Evolutionary conservation across 2,797 vertebrate species (phyloP).

Genomic region (Neostethus bicornis): DNA sequence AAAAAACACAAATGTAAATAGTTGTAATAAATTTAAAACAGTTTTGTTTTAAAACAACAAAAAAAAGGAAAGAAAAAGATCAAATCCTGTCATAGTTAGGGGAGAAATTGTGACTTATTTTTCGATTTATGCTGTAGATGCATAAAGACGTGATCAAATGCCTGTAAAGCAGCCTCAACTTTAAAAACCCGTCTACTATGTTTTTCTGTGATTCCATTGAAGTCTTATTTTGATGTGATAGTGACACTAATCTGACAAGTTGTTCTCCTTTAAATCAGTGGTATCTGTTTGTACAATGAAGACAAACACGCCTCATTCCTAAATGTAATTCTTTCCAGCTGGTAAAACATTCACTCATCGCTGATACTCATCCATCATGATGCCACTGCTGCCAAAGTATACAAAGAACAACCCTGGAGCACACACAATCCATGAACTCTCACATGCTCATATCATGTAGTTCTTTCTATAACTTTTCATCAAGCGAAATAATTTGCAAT

Average conservation of each 20-base stretch:
- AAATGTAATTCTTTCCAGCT: conserved; percentile 57
- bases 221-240: background rate
- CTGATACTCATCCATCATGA: conserved; percentile 48
- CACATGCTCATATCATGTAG: background rate
- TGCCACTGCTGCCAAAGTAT: conserved; percentile 48
- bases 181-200: too few relatives aligned
- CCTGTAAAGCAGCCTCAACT: too few relatives aligned
- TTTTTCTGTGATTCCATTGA: background rate
- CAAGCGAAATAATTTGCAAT: too few relatives aligned
- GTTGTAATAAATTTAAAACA: too few relatives aligned
- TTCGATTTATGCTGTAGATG: too few relatives aligned
- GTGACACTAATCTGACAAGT: conserved; percentile 5
- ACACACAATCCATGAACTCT: conserved; percentile 18
- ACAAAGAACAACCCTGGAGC: conserved; percentile 34
- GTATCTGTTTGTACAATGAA: conserved; percentile 39
- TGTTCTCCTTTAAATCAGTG: conserved; percentile 15
- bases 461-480: background rate
- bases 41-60: too few relatives aligned
- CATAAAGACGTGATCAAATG: too few relatives aligned
- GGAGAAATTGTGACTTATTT: too few relatives aligned
- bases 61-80: too few relatives aligned
- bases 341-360: conserved; percentile 59
- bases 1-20: too few relatives aligned
- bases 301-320: conserved; percentile 53
- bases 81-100: too few relatives aligned